A percentile compares a stretch with the other conserved stretches of the same genome.
Conservation (phyloP, 2,888 invertebrate genomes). For the Polydrusus tereticollis region DNA sequence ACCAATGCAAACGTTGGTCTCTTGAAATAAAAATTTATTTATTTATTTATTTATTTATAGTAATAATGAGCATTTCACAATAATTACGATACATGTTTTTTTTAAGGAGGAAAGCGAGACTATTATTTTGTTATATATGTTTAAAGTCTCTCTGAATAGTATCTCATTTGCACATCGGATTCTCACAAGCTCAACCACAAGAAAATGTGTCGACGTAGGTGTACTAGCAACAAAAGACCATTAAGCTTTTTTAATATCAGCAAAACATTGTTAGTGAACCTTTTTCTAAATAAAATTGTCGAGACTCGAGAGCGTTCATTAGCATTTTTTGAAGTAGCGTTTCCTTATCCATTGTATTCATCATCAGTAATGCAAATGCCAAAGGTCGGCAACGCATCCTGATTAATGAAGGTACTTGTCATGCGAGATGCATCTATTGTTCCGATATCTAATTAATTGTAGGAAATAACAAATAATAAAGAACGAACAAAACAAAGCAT, state of each 20-base stretch:
- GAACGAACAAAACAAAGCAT: conserved; percentile 7
- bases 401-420: conserved; percentile 49
- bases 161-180: not conserved
- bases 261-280: conserved; percentile 30
- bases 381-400: conserved; percentile 45
- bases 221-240: conserved; percentile 37
- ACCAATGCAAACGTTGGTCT: no score
- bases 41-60: no score
- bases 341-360: conserved; percentile 48
- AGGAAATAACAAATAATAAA: conserved; percentile 28
- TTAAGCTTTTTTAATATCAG: conserved; percentile 32
- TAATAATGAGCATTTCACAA: no score
- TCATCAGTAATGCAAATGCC: conserved; percentile 41
- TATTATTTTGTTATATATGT: no score
- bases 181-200: not conserved
- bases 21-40: no score
- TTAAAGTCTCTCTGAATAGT: no score
- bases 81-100: no score
- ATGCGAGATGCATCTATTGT: conserved; percentile 49
- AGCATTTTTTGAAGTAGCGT: conserved; percentile 41
- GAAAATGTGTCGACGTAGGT: conserved; percentile 19
- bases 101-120: no score
- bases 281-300: conserved; percentile 30
- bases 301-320: conserved; percentile 41
- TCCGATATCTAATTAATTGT: conserved; percentile 48